Evolutionary conservation across 53 echinoderm and acorn worm species (phyloP), one percentile per base, ranked within the genome.

Genomic region (Holothuria leucospilota): DNA sequence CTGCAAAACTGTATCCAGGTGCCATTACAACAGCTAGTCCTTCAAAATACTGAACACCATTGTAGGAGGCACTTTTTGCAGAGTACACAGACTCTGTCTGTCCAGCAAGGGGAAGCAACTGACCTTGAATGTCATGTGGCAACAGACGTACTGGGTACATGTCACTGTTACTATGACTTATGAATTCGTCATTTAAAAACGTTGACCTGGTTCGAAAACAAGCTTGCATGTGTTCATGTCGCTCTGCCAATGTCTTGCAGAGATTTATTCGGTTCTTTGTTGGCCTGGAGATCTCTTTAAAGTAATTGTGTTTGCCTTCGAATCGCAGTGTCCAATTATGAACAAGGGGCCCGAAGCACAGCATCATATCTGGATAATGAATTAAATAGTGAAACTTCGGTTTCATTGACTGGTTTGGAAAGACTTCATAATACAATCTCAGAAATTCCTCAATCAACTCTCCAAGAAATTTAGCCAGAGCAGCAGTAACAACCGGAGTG

Each of bases 181-280:
- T 6, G 6, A 34, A 34, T 2, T 49, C 49, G 2, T 49, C 49
- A 49, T 2, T 11, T 0, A 49, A 13, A 0, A 11, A 49, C 0
- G 2, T 49, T 13, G 4, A 3, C 13, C 8, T 13, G 2, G 10
- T 13, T 0, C 73, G 73, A n/a, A 78, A 78, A 52, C 51, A 4
- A 49, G 52, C 79, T 29, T 85, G 85, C 68, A 69, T 85, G 14
- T 69, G 68, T 27, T 85, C 69, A 70, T 85, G 85, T 27, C 85
- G 40, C 2, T 29, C 70, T 2, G 85, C 58, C 2, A 85, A 27
- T 8, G 85, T 85, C 10, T 85, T 85, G 26, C 85, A 85, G 1
- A 85, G 3, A 12, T 85, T 85, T 26, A 69, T 85, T 2, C 85
- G 9, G 23, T 85, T 85, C 41, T 85, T 85, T 12, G 85, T 85